Base-by-base conservation (phyloP, 1,140 invertebrate genomes). In the Agrypnia vestita region DNA sequence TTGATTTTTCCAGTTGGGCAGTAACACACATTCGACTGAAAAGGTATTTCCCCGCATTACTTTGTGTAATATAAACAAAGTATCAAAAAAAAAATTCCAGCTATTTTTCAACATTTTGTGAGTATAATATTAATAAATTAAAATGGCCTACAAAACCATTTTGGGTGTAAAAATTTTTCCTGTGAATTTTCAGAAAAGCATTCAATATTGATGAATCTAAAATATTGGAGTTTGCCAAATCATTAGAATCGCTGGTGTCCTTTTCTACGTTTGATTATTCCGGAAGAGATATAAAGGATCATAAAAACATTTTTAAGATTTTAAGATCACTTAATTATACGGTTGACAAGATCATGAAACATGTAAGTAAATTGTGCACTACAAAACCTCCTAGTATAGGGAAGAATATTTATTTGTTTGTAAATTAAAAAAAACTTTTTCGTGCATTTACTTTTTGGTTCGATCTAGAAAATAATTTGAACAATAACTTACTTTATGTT, bases 1-100 rank as follows among this genome's bases (percentile, higher is more conserved):
- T 35, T 35, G 25, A 35, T 82, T 79, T 25, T 49, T n/a, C n/a
- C n/a, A 83, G 82, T 76, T 83, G 19, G 59, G 76, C 25, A 69
- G 62, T 17, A 80, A 72, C 19, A 69, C 64, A 11, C 71, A 67
- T 72, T 79, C 82, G 11, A 62, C 75, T 43, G 62, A 55, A 59
- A 53, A 80, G 35, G 56, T 83, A 0, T 83, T 80, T 78, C 82
- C 82, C 4, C 78, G 79, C 44, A 43, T 83, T 9, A 80, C 79
- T 15, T 62, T 83, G 11, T 83, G 82, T 25, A 76, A 80, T 79
- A 74, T 80, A n/a, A 83, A 83, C 49, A 83, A 79, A 80, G 82
- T 83, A 13, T 83, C 82, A 78, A 44, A 61, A 80, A 69, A n/a
- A 8, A 72, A 72, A 19, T 83, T 83, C 72, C 21, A 80, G 71